Percentiles rank a stretch among this genome's conserved stretches.
Conservation (phyloP, 2,797 vertebrate species). For the Myotis pilosus region DNA sequence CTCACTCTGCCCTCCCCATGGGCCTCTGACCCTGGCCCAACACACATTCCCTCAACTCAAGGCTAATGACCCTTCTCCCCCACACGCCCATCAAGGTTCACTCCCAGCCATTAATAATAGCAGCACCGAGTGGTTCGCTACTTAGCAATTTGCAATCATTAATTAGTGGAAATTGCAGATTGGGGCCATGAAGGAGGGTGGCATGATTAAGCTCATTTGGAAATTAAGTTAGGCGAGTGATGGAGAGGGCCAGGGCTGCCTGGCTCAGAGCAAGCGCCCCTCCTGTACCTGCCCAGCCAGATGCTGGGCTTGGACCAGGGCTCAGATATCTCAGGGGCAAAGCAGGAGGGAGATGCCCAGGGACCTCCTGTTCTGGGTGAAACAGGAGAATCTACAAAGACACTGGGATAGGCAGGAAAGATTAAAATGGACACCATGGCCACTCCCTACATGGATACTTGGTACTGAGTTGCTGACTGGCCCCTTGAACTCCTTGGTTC, state of each 20-base stretch:
- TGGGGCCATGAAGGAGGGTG: constrained; percentile 59
- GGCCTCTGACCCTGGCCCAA: neutral
- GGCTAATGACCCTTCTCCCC: constrained; percentile 18
- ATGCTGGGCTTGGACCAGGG: neutral
- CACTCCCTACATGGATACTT: neutral
- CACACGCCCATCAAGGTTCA: neutral
- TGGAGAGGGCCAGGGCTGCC: neutral
- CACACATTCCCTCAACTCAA: neutral
- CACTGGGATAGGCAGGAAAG: neutral
- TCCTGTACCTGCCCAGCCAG: neutral
- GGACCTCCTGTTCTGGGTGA: neutral
- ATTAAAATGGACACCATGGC: neutral
- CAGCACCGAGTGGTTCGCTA: constrained; percentile 53
- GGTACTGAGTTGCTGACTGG: neutral
- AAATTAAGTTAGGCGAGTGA: constrained; percentile 66
- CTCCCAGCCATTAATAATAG: constrained; percentile 64
- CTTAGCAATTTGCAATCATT: constrained; percentile 69
- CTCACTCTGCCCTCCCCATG: neutral
- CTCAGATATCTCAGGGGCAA: neutral
- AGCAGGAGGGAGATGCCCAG: neutral
- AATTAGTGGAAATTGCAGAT: constrained; percentile 72
- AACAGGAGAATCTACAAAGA: neutral
- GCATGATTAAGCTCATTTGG: constrained; percentile 55
- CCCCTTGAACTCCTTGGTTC: neutral
- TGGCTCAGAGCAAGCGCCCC: neutral